A percentile compares a stretch with the other conserved stretches of the same genome.
Conservation (phyloP, 2,797 vertebrate genomes). For the Pangasius djambal region DNA sequence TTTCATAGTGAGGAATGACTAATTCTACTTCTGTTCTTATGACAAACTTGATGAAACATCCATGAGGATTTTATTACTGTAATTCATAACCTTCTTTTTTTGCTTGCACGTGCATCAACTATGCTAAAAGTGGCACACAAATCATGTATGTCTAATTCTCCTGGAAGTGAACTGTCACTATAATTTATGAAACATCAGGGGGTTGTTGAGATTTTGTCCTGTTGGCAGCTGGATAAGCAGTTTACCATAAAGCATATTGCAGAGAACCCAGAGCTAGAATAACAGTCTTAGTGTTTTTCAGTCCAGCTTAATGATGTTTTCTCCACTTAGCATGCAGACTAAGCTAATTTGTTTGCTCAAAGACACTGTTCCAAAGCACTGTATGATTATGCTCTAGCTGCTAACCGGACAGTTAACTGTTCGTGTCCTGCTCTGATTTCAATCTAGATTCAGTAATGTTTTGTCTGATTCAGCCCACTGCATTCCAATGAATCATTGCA, state of each 20-base stretch:
- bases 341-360: neutral
- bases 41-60: neutral
- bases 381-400: neutral
- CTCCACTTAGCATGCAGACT: slow-evolving; percentile 47
- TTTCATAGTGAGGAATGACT: neutral
- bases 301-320: slow-evolving; percentile 24
- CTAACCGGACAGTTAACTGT: neutral
- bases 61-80: slow-evolving; percentile 7
- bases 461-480: neutral
- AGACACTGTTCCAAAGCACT: neutral
- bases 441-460: neutral
- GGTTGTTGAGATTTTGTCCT: slow-evolving; percentile 40
- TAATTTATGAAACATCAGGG: slow-evolving; percentile 35
- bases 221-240: slow-evolving; percentile 67
- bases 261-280: slow-evolving; percentile 58
- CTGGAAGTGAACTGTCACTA: slow-evolving; percentile 29
- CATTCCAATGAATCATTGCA: neutral
- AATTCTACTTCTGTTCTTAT: neutral
- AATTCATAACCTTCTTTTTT: neutral
- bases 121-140: slow-evolving; percentile 28
- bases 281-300: slow-evolving; percentile 61
- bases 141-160: slow-evolving; percentile 23
- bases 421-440: neutral
- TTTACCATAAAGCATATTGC: slow-evolving; percentile 62
- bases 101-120: slow-evolving; percentile 19